Conservation (phyloP, 1,140 invertebrate genomes). For the Drosophila tsacasi region DNA sequence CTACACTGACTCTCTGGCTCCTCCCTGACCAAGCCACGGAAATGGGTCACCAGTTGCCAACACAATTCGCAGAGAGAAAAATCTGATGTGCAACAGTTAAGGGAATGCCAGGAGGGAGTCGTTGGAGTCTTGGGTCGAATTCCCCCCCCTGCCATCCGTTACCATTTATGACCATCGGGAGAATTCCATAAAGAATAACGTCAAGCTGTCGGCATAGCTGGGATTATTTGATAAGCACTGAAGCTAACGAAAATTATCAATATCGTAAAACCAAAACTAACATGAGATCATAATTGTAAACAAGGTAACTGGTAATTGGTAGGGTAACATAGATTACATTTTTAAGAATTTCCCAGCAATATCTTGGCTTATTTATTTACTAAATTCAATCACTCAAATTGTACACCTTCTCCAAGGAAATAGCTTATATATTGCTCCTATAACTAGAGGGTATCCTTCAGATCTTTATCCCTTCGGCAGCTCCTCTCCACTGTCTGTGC, state of each 20-base stretch:
- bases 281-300: slow-evolving; percentile 13
- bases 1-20: not conserved
- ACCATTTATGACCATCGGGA: not conserved
- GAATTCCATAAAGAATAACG: not conserved
- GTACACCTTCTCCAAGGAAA: not conserved
- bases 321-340: not conserved
- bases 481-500: slow-evolving; percentile 21
- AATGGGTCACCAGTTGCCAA: slow-evolving; percentile 76
- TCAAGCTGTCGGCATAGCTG: slow-evolving; percentile 1
- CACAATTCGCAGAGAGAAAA: not conserved
- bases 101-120: not conserved
- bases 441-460: not conserved
- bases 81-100: slow-evolving; percentile 22
- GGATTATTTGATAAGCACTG: slow-evolving; percentile 2
- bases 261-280: slow-evolving; percentile 2
- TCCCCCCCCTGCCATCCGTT: not conserved
- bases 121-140: not conserved
- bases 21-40: slow-evolving; percentile 7
- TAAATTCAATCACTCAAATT: not conserved
- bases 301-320: not conserved
- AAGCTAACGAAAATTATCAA: slow-evolving; percentile 4
- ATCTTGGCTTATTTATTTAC: not conserved
- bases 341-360: not conserved
- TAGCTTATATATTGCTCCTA: not conserved
- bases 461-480: slow-evolving; percentile 5